Base-by-base conservation (phyloP, 2,797 vertebrate species). In the Serranus cabrilla region DNA sequence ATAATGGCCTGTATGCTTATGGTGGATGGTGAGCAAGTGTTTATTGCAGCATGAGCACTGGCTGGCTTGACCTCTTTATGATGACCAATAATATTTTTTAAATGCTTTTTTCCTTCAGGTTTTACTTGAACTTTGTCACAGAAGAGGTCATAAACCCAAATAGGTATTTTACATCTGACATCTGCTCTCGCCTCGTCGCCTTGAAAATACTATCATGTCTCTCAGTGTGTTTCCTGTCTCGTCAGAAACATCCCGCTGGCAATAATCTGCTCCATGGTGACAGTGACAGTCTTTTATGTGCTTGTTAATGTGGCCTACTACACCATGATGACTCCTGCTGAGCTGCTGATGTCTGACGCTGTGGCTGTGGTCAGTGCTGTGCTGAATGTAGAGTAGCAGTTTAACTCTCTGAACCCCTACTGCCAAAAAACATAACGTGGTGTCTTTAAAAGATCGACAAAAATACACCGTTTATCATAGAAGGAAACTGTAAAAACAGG, bases 291-390 rank as follows among this genome's bases (percentile, higher is more conserved):
- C 57, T 95, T 95, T 81, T 99, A 98, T 2, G 95, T 99, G 84
- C 94, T 99, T 52, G 96, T 96, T 31, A 99, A 99, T 16, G 96
- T 99, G 91, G 93, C 95, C 72, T 99, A 99, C 94, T 99, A 98
- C 87, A 96, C 97, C 20, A 85, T 97, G 91, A 96, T 99, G 91
- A 97, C 95, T 2, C 96, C 96, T 0, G 93, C 95, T 49, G 97
- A 99, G 87, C 88, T 99, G 86, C 86, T 99, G 80, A 82, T 92
- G 73, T 99, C 98, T 18, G 95, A 96, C 1, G 97, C 98, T 0
- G 97, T 99, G 87, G 98, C 97, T 25, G 95, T 99, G 96, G 98
- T 99, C 88, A 94, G 97, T 96, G 46, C 39, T 47, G 4, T 0
- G 0, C 5, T 6, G 2, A 34, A 34, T 34, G 7, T 7, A 13